A percentile compares a stretch with the other conserved stretches of the same genome.
phyloP scores from a whole-genome alignment of 2,113 vertebrate genomes.

The Leptodactylus fuscus region DNA sequence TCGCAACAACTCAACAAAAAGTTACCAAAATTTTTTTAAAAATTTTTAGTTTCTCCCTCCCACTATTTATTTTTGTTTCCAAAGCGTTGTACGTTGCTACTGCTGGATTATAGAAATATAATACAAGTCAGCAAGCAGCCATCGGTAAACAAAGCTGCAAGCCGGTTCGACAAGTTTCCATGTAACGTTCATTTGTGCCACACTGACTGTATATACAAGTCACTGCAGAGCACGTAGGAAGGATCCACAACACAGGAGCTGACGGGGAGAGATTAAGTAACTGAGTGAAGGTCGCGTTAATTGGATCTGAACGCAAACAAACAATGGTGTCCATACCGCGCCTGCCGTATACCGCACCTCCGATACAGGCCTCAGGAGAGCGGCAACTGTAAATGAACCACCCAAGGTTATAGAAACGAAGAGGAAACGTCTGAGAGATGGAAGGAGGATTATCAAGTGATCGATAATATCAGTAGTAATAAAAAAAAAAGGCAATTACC shows the following conservation, averaged over 20 bases:
- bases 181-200: neutral
- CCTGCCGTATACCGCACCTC: neutral
- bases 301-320: constrained; percentile 10
- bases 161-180: constrained; percentile 25
- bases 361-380: neutral
- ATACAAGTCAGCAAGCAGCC: constrained; percentile 12
- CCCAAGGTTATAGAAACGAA: constrained; percentile 12
- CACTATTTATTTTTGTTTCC: no score
- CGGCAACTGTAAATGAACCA: neutral
- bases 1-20: no score
- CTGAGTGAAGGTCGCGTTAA: constrained; percentile 14
- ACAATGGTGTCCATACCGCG: neutral
- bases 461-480: neutral
- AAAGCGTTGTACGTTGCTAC: neutral
- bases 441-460: neutral
- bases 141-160: constrained; percentile 4
- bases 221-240: constrained; percentile 1
- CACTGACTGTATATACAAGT: constrained; percentile 35
- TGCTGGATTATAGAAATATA: constrained; percentile 16
- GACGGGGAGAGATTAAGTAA: neutral
- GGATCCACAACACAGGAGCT: constrained; percentile 2
- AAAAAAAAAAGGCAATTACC: neutral
- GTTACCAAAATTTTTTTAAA: no score
- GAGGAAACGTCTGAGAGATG: neutral
- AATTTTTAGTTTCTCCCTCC: no score